Evolutionary conservation across 2,888 invertebrate species (phyloP).

Genomic region (Platerodrilus igneus): DNA sequence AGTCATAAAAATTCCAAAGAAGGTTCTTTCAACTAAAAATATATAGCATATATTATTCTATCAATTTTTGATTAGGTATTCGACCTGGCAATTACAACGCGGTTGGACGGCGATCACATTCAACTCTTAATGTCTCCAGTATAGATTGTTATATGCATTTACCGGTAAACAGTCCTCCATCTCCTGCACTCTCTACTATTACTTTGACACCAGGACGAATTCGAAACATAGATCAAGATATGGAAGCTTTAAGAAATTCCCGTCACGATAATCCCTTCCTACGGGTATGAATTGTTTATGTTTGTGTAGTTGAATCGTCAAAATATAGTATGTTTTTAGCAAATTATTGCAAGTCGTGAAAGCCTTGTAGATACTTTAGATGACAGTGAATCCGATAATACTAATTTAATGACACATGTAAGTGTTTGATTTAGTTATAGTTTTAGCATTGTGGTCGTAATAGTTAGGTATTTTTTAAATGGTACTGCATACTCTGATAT

Average conservation of each 20-base stretch:
- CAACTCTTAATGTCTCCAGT: slow-evolving; percentile 45
- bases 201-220: slow-evolving; percentile 69
- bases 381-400: slow-evolving; percentile 71
- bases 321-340: slow-evolving; percentile 46
- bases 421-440: too few relatives aligned
- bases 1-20: slow-evolving; percentile 16
- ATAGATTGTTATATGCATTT: slow-evolving; percentile 45
- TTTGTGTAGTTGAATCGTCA: background rate
- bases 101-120: slow-evolving; percentile 43
- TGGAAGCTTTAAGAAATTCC: slow-evolving; percentile 75
- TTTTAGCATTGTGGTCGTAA: too few relatives aligned
- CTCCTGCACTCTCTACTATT: slow-evolving; percentile 60
- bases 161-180: slow-evolving; percentile 45
- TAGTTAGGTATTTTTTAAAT: too few relatives aligned
- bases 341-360: slow-evolving; percentile 76
- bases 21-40: slow-evolving; percentile 12
- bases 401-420: slow-evolving; percentile 74
- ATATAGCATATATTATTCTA: slow-evolving; percentile 2
- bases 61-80: slow-evolving; percentile 18
- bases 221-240: slow-evolving; percentile 76
- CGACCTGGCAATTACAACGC: slow-evolving; percentile 30
- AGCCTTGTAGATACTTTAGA: slow-evolving; percentile 70
- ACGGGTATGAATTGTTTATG: slow-evolving; percentile 53
- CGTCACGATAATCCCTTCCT: slow-evolving; percentile 81
- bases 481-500: too few relatives aligned